Evolutionary conservation across 2,888 invertebrate genomes (phyloP).

Genomic region (Brassicogethes aeneus): DNA sequence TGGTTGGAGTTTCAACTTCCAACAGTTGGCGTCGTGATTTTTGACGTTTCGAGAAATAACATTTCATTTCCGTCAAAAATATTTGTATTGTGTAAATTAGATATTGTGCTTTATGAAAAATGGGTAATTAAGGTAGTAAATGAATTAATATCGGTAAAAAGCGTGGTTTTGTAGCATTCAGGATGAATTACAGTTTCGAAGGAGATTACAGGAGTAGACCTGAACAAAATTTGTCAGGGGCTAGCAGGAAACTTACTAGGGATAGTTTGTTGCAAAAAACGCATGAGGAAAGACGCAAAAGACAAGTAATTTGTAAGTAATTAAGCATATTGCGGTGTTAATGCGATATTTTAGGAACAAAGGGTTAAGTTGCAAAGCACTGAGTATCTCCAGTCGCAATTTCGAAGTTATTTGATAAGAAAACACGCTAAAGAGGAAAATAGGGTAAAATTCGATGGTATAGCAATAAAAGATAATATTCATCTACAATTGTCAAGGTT

Average conservation of each 20-base stretch:
- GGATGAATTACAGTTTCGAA: slow-evolving; percentile 65
- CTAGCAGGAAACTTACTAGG: slow-evolving; percentile 62
- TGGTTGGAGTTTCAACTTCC: no score
- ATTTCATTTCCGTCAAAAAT: no score
- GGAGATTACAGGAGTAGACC: slow-evolving; percentile 84
- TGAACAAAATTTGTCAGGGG: slow-evolving; percentile 82
- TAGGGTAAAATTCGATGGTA: slow-evolving; percentile 59
- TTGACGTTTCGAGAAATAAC: no score
- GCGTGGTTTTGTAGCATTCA: slow-evolving; percentile 34
- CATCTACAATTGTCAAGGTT: slow-evolving; percentile 47
- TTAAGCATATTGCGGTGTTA: not conserved
- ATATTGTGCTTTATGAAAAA: no score
- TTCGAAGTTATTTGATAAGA: slow-evolving; percentile 64
- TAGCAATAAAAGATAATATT: slow-evolving; percentile 35
- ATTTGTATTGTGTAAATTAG: no score
- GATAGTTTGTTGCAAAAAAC: slow-evolving; percentile 70
- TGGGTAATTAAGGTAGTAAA: no score
- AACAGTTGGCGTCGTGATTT: no score
- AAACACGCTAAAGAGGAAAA: slow-evolving; percentile 57
- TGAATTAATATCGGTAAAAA: no score
- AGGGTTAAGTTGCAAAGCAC: slow-evolving; percentile 67
- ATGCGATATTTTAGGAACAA: slow-evolving; percentile 47
- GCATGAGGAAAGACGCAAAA: slow-evolving; percentile 75
- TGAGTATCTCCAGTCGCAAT: slow-evolving; percentile 72
- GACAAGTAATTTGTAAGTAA: slow-evolving; percentile 64